Evolutionary conservation across 1,140 invertebrate genomes (phyloP).

Genomic region (Eufriesea mexicana): DNA sequence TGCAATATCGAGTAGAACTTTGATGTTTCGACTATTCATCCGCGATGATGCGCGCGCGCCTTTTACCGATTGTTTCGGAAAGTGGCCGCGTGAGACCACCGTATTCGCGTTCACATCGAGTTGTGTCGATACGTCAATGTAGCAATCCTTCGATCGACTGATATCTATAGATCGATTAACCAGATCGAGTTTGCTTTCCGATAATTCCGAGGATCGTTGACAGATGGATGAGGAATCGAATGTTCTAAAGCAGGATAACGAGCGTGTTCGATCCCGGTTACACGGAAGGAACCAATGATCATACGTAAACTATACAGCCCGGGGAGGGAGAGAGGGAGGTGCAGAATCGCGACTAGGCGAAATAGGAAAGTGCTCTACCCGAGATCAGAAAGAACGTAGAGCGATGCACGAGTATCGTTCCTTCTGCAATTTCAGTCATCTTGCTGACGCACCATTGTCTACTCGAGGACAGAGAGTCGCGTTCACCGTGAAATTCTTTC

Average conservation of each 20-base stretch:
- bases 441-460: constrained; percentile 43
- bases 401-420: constrained; percentile 1
- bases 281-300: background rate
- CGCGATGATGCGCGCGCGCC: background rate
- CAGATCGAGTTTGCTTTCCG: background rate
- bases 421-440: constrained; percentile 39
- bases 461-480: constrained; percentile 33
- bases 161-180: background rate
- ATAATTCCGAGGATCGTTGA: background rate
- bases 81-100: background rate
- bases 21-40: background rate
- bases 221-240: no score
- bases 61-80: constrained; percentile 2
- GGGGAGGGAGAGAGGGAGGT: no score
- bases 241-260: background rate
- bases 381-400: background rate
- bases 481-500: constrained; percentile 48
- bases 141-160: constrained; percentile 7
- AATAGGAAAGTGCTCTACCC: background rate
- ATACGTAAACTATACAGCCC: background rate
- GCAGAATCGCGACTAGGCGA: background rate
- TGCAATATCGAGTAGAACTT: constrained; percentile 3
- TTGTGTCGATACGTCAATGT: background rate
- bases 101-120: background rate
- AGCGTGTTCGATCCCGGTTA: background rate